Evolutionary conservation across 2,113 vertebrate genomes (phyloP).

Genomic region (Serilophus lunatus): DNA sequence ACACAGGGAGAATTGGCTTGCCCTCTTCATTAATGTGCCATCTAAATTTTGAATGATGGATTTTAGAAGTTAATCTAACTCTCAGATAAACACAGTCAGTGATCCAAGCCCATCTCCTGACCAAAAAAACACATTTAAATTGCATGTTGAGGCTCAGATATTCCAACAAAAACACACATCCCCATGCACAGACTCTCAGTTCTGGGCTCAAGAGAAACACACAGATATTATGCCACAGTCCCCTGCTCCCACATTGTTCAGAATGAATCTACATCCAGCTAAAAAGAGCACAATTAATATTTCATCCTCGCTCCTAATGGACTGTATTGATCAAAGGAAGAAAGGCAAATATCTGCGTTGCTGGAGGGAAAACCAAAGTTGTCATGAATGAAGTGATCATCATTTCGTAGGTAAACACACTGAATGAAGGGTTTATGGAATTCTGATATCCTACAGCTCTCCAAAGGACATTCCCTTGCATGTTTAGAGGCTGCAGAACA

Average conservation of each 20-base stretch:
- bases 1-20: not conserved
- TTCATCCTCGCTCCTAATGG: conserved; percentile 72
- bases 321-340: conserved; percentile 65
- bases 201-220: not conserved
- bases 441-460: not conserved
- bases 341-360: conserved; percentile 42
- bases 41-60: not conserved
- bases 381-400: conserved; percentile 3
- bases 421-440: not conserved
- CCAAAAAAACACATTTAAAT: not conserved
- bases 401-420: not conserved
- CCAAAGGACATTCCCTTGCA: not conserved
- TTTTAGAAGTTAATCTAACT: not conserved
- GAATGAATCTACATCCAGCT: conserved; percentile 55
- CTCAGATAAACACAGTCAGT: not conserved
- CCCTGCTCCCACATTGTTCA: not conserved
- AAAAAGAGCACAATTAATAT: conserved; percentile 67
- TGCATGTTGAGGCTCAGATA: not conserved
- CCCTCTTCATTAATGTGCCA: not conserved
- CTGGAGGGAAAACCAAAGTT: conserved; percentile 48
- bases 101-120: not conserved
- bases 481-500: not conserved
- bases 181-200: not conserved
- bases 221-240: not conserved
- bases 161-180: not conserved